Conservation (phyloP, 2,888 invertebrate genomes). For the Eupeodes luniger region DNA sequence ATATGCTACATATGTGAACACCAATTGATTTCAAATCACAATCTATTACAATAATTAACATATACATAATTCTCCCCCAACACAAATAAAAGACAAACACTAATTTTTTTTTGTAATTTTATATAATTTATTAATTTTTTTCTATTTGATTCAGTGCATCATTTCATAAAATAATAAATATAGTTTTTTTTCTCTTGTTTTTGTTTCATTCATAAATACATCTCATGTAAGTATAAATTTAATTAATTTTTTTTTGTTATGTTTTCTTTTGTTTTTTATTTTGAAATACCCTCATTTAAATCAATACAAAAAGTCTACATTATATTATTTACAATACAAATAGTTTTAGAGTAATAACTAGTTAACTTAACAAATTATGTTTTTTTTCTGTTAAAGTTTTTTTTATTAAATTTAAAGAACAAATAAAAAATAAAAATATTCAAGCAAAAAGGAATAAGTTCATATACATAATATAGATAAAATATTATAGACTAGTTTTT, state of each 20-base stretch:
- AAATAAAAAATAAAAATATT: neutral
- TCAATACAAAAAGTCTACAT: slow-evolving; percentile 76
- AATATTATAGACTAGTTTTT: slow-evolving; percentile 12
- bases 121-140: slow-evolving; percentile 80
- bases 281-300: slow-evolving; percentile 77
- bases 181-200: slow-evolving; percentile 75
- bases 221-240: slow-evolving; percentile 72
- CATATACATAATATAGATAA: slow-evolving; percentile 41
- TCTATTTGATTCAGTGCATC: slow-evolving; percentile 84
- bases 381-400: neutral
- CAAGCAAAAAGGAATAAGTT: slow-evolving; percentile 60
- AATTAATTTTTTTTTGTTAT: slow-evolving; percentile 73
- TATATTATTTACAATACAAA: slow-evolving; percentile 67
- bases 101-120: slow-evolving; percentile 70
- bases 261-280: slow-evolving; percentile 34
- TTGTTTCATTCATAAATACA: slow-evolving; percentile 69
- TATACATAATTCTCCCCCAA: neutral
- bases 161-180: slow-evolving; percentile 80
- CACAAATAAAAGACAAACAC: slow-evolving; percentile 23
- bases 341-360: slow-evolving; percentile 53
- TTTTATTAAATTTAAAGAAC: neutral
- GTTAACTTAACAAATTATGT: slow-evolving; percentile 49
- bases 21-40: neutral
- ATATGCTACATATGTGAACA: neutral
- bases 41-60: neutral